Evolutionary conservation across 2,888 invertebrate species (phyloP).

Genomic region (Epinotia ramella): DNA sequence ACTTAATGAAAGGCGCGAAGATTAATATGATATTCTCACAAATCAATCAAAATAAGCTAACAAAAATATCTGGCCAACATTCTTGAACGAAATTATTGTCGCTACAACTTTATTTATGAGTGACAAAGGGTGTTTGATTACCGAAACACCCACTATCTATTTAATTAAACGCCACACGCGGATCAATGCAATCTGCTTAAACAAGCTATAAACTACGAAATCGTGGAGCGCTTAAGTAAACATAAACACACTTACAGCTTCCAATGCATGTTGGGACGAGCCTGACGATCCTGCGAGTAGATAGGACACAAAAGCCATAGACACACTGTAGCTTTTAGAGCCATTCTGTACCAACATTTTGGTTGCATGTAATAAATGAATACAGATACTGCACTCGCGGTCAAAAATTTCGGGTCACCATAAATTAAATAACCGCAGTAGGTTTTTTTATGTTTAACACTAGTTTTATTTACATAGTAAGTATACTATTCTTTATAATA

Average conservation of each 20-base stretch:
- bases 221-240: conserved; percentile 10
- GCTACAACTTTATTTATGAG: background rate
- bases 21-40: too few relatives aligned
- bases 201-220: conserved; percentile 17
- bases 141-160: background rate
- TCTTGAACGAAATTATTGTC: background rate
- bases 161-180: conserved; percentile 17
- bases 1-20: too few relatives aligned
- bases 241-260: conserved; percentile 20
- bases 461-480: too few relatives aligned
- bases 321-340: too few relatives aligned
- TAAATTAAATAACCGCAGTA: too few relatives aligned
- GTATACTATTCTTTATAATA: too few relatives aligned
- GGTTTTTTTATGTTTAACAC: too few relatives aligned
- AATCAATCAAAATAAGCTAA: background rate
- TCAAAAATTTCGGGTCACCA: too few relatives aligned
- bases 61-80: background rate
- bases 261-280: conserved; percentile 13
- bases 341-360: too few relatives aligned
- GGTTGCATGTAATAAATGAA: too few relatives aligned
- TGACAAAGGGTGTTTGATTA: conserved; percentile 13
- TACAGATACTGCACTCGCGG: too few relatives aligned
- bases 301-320: background rate
- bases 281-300: background rate
- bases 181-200: conserved; percentile 23